Conservation (phyloP, 2,797 vertebrate genomes). For the Pangasius djambal region DNA sequence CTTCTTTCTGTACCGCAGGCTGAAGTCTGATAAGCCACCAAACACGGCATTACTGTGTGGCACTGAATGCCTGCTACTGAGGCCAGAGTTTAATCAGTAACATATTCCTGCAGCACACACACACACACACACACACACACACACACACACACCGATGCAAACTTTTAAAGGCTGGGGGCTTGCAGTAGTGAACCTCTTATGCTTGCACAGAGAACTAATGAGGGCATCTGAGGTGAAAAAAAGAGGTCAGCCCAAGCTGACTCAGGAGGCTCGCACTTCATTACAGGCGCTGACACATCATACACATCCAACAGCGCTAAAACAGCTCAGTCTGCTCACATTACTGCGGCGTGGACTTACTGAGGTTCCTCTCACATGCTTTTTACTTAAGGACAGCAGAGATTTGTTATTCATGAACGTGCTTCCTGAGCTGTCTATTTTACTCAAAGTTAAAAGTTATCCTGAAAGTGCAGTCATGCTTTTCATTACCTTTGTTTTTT, state of each 20-base stretch:
- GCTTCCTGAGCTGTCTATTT: background rate
- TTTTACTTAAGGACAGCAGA: background rate
- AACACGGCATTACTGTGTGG: conserved; percentile 9
- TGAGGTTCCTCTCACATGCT: background rate
- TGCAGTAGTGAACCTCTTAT: background rate
- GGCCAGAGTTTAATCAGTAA: conserved; percentile 32
- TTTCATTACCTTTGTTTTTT: background rate
- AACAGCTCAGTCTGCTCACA: conserved; percentile 1
- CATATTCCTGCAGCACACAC: conserved; percentile 43
- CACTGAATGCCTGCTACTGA: background rate
- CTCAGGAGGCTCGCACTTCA: conserved; percentile 27
- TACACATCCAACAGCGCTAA: background rate
- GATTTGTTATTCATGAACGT: background rate
- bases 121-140: background rate
- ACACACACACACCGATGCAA: conserved; percentile 10
- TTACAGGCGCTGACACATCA: conserved; percentile 24
- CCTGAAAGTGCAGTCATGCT: background rate
- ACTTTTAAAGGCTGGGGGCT: background rate
- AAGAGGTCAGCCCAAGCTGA: conserved; percentile 37
- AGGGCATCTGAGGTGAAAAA: conserved; percentile 29
- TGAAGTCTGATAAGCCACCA: conserved; percentile 28
- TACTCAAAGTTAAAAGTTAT: background rate
- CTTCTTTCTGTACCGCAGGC: background rate
- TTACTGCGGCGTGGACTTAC: conserved; percentile 11
- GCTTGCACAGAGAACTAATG: conserved; percentile 3